These are phyloP conservation scores for Alethe castanea DNA, from an alignment of 2,113 vertebrate genomes.

Conservation along the genomic window DNA sequence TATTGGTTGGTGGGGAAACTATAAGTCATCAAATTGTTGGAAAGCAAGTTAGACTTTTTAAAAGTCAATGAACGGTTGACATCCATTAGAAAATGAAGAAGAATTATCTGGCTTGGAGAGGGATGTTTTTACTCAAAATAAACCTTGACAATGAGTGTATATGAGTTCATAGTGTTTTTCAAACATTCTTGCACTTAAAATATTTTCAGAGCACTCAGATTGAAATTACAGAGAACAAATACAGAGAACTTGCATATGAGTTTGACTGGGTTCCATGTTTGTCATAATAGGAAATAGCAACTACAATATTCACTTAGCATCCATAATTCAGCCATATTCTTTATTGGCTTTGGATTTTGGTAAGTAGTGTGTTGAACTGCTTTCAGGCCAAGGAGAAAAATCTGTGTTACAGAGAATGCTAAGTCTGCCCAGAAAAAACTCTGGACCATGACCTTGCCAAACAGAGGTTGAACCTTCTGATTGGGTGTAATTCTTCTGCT, in stretches of 20 bases:
- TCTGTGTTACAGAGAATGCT: neutral
- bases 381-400: neutral
- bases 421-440: neutral
- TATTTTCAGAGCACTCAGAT: slow-evolving; percentile 16
- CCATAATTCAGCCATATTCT: neutral
- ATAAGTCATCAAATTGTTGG: slow-evolving; percentile 10
- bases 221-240: neutral
- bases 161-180: slow-evolving; percentile 25
- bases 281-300: slow-evolving; percentile 1
- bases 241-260: neutral
- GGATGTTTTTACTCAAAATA: slow-evolving; percentile 59
- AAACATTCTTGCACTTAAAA: slow-evolving; percentile 39
- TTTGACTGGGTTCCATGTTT: neutral
- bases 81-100: neutral
- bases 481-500: neutral
- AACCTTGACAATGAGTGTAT: slow-evolving; percentile 24
- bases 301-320: neutral
- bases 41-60: neutral
- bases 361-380: neutral
- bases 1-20: neutral
- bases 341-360: neutral
- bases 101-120: neutral
- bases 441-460: neutral
- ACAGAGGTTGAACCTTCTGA: neutral
- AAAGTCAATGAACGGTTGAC: slow-evolving; percentile 6